Evolutionary conservation across 2,888 invertebrate genomes (phyloP), one percentile per base, ranked within the genome.

Genomic region (Noctua janthe): DNA sequence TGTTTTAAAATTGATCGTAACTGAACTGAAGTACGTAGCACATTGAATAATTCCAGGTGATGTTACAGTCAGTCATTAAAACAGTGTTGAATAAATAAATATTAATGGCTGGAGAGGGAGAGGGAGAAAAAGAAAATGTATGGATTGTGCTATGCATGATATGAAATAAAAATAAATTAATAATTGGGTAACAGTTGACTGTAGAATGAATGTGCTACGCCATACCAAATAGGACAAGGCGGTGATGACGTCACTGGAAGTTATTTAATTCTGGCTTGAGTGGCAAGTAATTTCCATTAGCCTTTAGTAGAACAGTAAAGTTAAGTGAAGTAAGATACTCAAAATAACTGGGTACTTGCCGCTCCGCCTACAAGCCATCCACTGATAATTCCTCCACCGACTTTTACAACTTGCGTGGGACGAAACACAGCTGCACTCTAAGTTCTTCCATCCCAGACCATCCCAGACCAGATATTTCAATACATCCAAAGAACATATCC

Each of bases 401-500:
- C 74, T 83, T 86, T 79, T 71, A 85, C 64, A 85, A 79, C 83
- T 83, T 71, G 17, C 75, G 71, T 78, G 71, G 66, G 74, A 87
- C 54, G 56, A 80, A 87, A 84, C 74, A 70, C 84, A 86, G 84
- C 84, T 84, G 84, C 75, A 79, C 73, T 79, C 49, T 1, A 64
- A 85, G 74, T 81, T 80, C 69, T 7, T 13, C 74, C 62, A 67
- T 47, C 69, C 69, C 69, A 69, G 69, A n/a, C 74, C 56, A 67
- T 67, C 43, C n/a, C 76, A 75, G 75, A 66, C 79, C 67, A 72
- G 82, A 82, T 85, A 87, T 89, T 84, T 82, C 82, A 87, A 87
- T 88, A 76, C 71, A 82, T 73, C 75, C 23, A 20, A 20, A 70
- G 82, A 73, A 80, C 78, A 76, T 71, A 89, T 87, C 77, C 59